Conservation (phyloP, 2,888 invertebrate species). For the Phlogophora meticulosa region DNA sequence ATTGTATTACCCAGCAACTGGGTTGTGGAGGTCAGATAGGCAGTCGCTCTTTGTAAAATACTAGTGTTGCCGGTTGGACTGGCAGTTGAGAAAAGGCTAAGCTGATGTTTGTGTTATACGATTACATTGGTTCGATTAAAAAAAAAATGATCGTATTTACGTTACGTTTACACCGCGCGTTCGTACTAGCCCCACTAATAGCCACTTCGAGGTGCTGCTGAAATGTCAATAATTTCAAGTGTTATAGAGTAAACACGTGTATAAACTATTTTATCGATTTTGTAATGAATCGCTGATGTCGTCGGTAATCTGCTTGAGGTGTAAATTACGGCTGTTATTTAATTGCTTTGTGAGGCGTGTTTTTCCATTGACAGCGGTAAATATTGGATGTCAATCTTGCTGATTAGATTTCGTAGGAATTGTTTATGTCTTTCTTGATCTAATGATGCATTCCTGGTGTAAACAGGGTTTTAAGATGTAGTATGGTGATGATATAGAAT, state of each 20-base stretch:
- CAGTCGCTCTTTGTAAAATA: too few relatives aligned
- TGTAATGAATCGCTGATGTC: slow-evolving; percentile 55
- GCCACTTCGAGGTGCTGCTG: not conserved
- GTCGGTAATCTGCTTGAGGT: slow-evolving; percentile 40
- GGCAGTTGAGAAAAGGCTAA: too few relatives aligned
- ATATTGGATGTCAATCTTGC: not conserved
- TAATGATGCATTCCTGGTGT: too few relatives aligned
- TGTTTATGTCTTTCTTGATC: too few relatives aligned
- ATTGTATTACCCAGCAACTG: too few relatives aligned
- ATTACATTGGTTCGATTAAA: too few relatives aligned
- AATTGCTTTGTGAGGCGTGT: slow-evolving; percentile 43
- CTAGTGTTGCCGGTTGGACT: too few relatives aligned
- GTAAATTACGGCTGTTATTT: slow-evolving; percentile 25
- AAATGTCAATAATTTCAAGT: slow-evolving; percentile 40
- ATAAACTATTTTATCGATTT: slow-evolving; percentile 48
- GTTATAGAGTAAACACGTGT: not conserved
- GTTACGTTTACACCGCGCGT: not conserved
- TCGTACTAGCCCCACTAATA: not conserved
- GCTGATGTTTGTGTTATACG: too few relatives aligned
- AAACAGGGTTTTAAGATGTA: too few relatives aligned
- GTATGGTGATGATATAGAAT: too few relatives aligned
- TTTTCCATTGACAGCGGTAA: slow-evolving; percentile 16
- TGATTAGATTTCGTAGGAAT: not conserved
- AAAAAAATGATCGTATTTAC: too few relatives aligned
- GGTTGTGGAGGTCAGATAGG: too few relatives aligned